Conservation (phyloP, 2,113 vertebrate genomes). For the Takifugu bimaculatus region DNA sequence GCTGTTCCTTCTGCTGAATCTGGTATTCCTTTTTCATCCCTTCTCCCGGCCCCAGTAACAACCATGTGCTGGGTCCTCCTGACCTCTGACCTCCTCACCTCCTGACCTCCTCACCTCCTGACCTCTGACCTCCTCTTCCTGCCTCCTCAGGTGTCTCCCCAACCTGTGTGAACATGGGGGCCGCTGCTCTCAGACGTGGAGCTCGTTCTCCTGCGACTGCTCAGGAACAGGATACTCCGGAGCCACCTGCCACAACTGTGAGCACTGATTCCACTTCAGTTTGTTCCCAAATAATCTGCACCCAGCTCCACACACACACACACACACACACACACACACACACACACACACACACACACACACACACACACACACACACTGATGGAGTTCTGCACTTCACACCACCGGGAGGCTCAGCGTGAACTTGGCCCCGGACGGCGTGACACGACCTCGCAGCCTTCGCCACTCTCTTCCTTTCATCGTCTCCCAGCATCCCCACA, state of each 20-base stretch:
- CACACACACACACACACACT: not conserved
- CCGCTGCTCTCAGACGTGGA: slow-evolving; percentile 90
- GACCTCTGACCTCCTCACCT: too few relatives aligned
- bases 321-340: not conserved
- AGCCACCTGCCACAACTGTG: slow-evolving; percentile 90
- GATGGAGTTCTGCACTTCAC: not conserved
- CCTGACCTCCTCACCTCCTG: too few relatives aligned
- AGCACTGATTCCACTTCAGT: slow-evolving; percentile 57
- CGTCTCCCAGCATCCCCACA: slow-evolving; percentile 2
- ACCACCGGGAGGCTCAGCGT: slow-evolving; percentile 2
- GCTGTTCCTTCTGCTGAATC: too few relatives aligned
- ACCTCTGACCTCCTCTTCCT: too few relatives aligned
- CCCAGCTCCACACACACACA: not conserved
- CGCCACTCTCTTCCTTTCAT: slow-evolving; percentile 11
- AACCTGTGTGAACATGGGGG: slow-evolving; percentile 93
- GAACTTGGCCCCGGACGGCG: slow-evolving; percentile 13
- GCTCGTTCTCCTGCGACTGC: slow-evolving; percentile 87
- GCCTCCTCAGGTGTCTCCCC: slow-evolving; percentile 83
- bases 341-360: not conserved
- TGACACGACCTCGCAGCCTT: slow-evolving; percentile 27
- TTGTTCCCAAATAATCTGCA: slow-evolving; percentile 7
- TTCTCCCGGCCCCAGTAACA: not conserved
- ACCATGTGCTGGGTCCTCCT: too few relatives aligned
- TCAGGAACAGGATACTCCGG: slow-evolving; percentile 83
- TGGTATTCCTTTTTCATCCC: not conserved